phyloP scores from a whole-genome alignment of 2,797 vertebrate genomes.

The Oreochromis grahami region DNA sequence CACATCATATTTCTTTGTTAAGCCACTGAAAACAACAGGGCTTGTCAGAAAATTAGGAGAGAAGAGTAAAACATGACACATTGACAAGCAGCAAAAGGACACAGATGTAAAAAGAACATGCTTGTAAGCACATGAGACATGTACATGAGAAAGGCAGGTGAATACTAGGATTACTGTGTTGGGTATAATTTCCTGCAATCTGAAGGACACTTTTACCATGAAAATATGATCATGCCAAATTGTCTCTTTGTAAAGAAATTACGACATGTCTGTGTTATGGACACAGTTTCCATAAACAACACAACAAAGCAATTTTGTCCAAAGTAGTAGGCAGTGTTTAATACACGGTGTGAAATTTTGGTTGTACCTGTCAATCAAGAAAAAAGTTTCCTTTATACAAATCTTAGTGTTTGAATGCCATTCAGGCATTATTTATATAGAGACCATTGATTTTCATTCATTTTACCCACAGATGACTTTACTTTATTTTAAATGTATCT shows the following conservation, averaged over 20 bases:
- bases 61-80: constrained; percentile 12
- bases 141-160: background rate
- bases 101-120: background rate
- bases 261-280: background rate
- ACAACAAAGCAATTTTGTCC: constrained; percentile 14
- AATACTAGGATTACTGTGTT: constrained; percentile 1
- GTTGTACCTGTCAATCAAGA: background rate
- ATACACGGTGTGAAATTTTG: background rate
- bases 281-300: constrained; percentile 2
- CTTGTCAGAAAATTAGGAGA: constrained; percentile 22
- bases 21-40: constrained; percentile 23
- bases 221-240: constrained; percentile 26
- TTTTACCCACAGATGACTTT: background rate
- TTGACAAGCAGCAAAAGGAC: background rate
- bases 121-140: background rate
- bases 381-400: background rate
- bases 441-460: background rate
- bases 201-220: constrained; percentile 20
- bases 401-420: background rate
- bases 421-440: background rate
- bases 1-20: constrained; percentile 41
- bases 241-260: constrained; percentile 14
- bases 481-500: background rate
- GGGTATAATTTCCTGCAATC: constrained; percentile 4
- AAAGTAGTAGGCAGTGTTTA: background rate